Evolutionary conservation across 2,113 vertebrate species (phyloP).

Genomic region (Silurus asotus): DNA sequence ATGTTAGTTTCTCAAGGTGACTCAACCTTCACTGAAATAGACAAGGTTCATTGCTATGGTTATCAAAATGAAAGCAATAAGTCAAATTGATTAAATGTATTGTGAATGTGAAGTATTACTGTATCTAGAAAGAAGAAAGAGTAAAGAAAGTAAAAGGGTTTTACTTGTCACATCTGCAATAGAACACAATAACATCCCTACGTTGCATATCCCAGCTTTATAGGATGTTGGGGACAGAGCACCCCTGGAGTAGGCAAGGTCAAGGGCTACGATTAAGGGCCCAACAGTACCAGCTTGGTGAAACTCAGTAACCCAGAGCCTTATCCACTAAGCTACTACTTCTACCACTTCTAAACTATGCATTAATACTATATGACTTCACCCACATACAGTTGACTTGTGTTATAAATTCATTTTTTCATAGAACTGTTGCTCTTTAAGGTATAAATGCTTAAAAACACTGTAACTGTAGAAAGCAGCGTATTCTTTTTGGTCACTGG

Average conservation of each 20-base stretch:
- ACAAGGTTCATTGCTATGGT: neutral
- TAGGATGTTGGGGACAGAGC: too few species aligned
- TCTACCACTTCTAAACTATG: too few species aligned
- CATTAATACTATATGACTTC: neutral
- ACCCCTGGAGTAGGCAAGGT: too few species aligned
- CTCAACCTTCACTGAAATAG: neutral
- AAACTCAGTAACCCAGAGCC: too few species aligned
- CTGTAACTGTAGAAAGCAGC: neutral
- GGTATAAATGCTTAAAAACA: neutral
- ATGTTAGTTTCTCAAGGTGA: neutral
- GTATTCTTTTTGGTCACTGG: conserved; percentile 13
- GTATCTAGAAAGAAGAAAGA: neutral
- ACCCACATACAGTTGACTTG: neutral
- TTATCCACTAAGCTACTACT: too few species aligned
- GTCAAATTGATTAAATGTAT: neutral
- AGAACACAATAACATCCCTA: too few species aligned
- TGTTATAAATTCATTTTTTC: neutral
- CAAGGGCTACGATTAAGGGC: too few species aligned
- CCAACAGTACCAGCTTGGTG: too few species aligned
- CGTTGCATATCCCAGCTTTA: too few species aligned
- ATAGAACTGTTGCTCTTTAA: neutral
- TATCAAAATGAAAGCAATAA: neutral
- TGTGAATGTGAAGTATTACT: neutral
- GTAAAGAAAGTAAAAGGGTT: too few species aligned
- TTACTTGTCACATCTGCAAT: too few species aligned